Base-by-base conservation (phyloP, 1,140 invertebrate genomes). In the Calliphora vicina region DNA sequence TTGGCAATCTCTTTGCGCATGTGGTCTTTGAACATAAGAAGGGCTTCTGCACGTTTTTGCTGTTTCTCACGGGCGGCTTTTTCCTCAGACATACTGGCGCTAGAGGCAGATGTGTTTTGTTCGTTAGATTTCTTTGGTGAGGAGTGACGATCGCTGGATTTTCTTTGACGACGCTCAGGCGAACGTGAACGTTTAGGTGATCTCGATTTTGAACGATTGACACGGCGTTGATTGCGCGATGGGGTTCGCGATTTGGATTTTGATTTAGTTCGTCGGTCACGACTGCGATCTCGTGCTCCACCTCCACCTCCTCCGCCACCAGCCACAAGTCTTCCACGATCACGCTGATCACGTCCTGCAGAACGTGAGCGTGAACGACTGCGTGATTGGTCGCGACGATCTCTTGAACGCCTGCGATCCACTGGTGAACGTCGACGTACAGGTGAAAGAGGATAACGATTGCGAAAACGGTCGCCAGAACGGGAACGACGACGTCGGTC, bases 1-100 rank as follows among this genome's bases (percentile, higher is more conserved):
- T 90, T 91, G 85, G 89, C 86, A 73, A 92, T 89, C 83, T 92
- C 91, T 83, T 92, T 90, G 85, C 92, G 92, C 92, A 93, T 92
- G 84, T 93, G 92, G 82, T 92, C 92, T 82, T 92, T 92, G 1
- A 93, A 85, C 72, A 93, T 86, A 76, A 92, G 85, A 0, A 92
- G 85, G 9, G 91, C 91, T 84, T 92, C 91, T 1, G 88, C 91
- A 0, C 91, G 87, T 83, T 88, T 93, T 84, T 87, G 90, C 90
- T 85, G 92, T 86, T 88, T 91, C 86, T 88, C 89, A 80, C 84
- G 86, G 27, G 88, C 89, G 61, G 87, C 85, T 72, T 86, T 86
- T 25, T 90, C 87, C 29, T 89, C 86, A 9, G 89, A 86, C 43
- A 88, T 83, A n/a, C 50, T n/a, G 50, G 13, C 9, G 9, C 61